Evolutionary conservation across 2,888 invertebrate genomes (phyloP), one percentile per base, ranked within the genome.

Genomic region (Geophilus truncorum): DNA sequence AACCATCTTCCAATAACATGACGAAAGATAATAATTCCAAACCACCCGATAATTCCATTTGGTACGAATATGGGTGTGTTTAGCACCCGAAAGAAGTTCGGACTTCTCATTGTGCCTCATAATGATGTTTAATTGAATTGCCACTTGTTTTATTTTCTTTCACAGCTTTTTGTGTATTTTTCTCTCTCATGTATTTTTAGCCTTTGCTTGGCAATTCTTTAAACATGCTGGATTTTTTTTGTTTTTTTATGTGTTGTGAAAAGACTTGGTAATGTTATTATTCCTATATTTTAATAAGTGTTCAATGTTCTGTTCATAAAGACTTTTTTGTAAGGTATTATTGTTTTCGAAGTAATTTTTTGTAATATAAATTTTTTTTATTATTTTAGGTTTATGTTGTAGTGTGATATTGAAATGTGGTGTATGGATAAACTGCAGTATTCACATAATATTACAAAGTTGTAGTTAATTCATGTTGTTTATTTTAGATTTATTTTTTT

Each of bases 11-110:
- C 34, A 76, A 76, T 30, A n/a, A n/a, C n/a, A 18, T 23, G 18
- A 34, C 78, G 7, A n/a, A n/a, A 34, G 78, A 78, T 78, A 77
- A 40, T 40, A 62, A 62, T 62, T 62, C 57, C 30, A 76, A 79
- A 79, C 79, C 79, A 12, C 79, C 79, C 25, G 79, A 79, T 32
- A 79, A 79, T 79, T 79, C 79, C 15, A 79, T 79, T 79, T 79
- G 79, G 79, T 79, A 79, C n/a, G 79, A 79, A 28, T 79, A 79
- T 18, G 79, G 79, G 7, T 79, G 79, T 57, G 79, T 79, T 6
- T 79, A 51, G 51, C 25, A 32, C 12, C 12, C 7, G 21, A 62
- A 21, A 62, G 4, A 23, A 23, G 23, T 62, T 62, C 1, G 21
- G 21, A 62, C 57, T 62, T 12, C 57, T 62, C 57, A 62, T 62